Conservation (phyloP, 2,888 invertebrate genomes). For the Parnassius smintheus region DNA sequence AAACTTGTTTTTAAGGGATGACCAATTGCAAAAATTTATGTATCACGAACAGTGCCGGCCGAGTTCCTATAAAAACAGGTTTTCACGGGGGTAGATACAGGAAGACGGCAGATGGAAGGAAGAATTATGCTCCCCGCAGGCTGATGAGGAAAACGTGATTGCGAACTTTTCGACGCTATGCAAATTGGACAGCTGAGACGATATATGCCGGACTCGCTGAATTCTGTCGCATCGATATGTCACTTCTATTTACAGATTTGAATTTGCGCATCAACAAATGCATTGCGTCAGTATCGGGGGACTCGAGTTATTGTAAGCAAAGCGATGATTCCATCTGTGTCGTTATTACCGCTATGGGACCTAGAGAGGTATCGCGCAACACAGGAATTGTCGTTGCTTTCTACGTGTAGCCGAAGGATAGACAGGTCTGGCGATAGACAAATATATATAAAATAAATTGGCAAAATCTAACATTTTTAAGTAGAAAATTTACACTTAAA, state of each 20-base stretch:
- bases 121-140: conserved; percentile 77
- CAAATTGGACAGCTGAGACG: conserved; percentile 71
- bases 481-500: no score
- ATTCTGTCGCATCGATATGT: conserved; percentile 54
- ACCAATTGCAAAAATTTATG: conserved; percentile 80
- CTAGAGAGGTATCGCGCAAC: no score
- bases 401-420: no score
- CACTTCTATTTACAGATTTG: conserved; percentile 57
- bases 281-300: conserved; percentile 46
- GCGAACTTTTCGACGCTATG: conserved; percentile 78
- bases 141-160: conserved; percentile 80
- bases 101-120: conserved; percentile 78
- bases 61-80: conserved; percentile 71
- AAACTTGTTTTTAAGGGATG: conserved; percentile 82
- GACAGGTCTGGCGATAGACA: no score
- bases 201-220: conserved; percentile 56
- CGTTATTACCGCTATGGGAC: no score
- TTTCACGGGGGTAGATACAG: conserved; percentile 70
- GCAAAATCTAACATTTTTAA: no score
- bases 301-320: conserved; percentile 46
- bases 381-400: no score
- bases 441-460: no score
- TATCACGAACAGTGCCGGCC: conserved; percentile 75
- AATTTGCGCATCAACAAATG: conserved; percentile 48
- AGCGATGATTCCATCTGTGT: no score